Evolutionary conservation across 2,797 vertebrate genomes (phyloP).

Genomic region (Lepilemur septentrionalis): DNA sequence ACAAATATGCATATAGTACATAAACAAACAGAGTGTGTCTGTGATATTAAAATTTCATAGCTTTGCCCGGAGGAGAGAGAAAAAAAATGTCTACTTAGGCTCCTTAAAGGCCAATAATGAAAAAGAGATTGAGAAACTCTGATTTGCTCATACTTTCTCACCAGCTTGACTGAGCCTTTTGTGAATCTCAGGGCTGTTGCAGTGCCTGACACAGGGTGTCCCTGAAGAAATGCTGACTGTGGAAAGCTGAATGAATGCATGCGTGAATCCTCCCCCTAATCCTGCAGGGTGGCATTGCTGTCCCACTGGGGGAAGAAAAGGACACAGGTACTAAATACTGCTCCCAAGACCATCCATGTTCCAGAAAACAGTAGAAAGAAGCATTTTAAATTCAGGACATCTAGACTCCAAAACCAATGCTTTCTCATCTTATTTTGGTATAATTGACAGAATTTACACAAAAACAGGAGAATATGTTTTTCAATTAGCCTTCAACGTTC

Average conservation of each 20-base stretch:
- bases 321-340: not conserved
- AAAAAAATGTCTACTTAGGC: not conserved
- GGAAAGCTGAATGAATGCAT: not conserved
- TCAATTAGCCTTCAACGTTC: not conserved
- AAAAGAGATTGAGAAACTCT: conserved; percentile 8
- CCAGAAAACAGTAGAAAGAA: not conserved
- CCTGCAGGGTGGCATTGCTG: not conserved
- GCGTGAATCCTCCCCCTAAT: not conserved
- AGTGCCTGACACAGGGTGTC: not conserved
- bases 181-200: not conserved
- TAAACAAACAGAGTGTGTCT: not conserved
- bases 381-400: not conserved
- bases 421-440: not conserved
- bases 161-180: not conserved
- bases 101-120: not conserved
- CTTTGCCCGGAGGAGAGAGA: not conserved
- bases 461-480: not conserved
- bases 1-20: not conserved
- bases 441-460: conserved; percentile 20
- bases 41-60: not conserved
- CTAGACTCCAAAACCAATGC: not conserved
- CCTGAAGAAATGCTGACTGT: not conserved
- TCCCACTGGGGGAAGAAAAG: not conserved
- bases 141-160: not conserved
- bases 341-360: not conserved